Conservation (phyloP, 2,797 vertebrate genomes). For the Sciaenops ocellatus region DNA sequence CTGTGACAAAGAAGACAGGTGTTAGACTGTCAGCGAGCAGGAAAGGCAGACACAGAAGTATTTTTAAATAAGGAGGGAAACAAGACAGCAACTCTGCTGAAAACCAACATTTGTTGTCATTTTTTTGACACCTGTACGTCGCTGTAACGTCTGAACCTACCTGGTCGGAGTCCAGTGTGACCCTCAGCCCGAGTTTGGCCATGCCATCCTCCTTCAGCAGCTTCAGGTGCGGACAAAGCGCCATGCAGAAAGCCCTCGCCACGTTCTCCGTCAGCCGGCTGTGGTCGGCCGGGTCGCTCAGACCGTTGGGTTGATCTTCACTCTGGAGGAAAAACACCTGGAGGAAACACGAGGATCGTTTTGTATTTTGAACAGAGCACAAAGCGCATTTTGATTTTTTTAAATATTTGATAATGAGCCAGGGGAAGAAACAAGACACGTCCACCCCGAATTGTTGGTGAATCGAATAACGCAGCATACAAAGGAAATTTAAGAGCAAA, state of each 20-base stretch:
- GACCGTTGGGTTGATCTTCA: constrained; percentile 91
- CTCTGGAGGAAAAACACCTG: constrained; percentile 98
- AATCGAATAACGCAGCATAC: too few species aligned
- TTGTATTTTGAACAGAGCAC: not conserved
- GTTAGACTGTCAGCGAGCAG: not conserved
- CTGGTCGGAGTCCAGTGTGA: constrained; percentile 96
- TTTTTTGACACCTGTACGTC: too few species aligned
- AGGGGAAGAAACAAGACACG: too few species aligned
- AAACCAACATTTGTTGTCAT: not conserved
- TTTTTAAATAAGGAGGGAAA: not conserved
- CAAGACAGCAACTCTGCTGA: not conserved
- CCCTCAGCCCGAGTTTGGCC: constrained; percentile 95
- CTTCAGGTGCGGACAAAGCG: constrained; percentile 96
- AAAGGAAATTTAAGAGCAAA: too few species aligned
- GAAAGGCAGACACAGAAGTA: not conserved
- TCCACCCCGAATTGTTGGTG: not conserved
- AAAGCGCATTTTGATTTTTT: too few species aligned
- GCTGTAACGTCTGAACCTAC: constrained; percentile 69
- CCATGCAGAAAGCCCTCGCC: constrained; percentile 95
- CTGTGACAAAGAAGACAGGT: constrained; percentile 70
- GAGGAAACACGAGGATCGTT: not conserved
- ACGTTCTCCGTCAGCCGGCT: constrained; percentile 96
- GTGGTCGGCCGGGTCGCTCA: constrained; percentile 97
- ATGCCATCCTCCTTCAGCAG: constrained; percentile 97
- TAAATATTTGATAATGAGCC: too few species aligned